These are phyloP conservation scores for Orchestes rusci DNA, from an alignment of 2,888 invertebrate genomes.

Conservation along the genomic window DNA sequence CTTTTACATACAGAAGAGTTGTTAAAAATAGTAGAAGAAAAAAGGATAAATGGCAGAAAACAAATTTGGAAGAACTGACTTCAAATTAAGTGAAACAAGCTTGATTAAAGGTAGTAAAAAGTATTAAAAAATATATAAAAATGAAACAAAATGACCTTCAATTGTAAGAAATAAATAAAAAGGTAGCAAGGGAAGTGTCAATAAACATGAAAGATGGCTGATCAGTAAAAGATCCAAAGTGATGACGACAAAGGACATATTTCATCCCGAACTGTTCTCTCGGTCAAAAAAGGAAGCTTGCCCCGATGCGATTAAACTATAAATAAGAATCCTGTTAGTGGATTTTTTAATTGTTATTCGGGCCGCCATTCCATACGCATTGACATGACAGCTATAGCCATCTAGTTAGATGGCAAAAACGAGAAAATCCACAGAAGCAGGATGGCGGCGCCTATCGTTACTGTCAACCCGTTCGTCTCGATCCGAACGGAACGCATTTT, in stretches of 20 bases:
- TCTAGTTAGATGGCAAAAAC: conserved; percentile 37
- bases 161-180: too few relatives aligned
- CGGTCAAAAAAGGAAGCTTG: conserved; percentile 18
- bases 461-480: conserved; percentile 30
- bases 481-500: conserved; percentile 5
- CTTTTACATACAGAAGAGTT: too few relatives aligned
- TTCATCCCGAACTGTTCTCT: conserved; percentile 3
- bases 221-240: too few relatives aligned
- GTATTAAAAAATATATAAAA: too few relatives aligned
- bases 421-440: conserved; percentile 35
- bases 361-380: conserved; percentile 33
- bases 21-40: too few relatives aligned
- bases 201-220: too few relatives aligned
- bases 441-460: conserved; percentile 39
- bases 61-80: too few relatives aligned
- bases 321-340: conserved; percentile 39
- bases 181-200: too few relatives aligned
- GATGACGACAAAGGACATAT: conserved; percentile 6
- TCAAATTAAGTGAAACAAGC: too few relatives aligned
- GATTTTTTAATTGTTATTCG: conserved; percentile 38
- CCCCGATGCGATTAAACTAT: conserved; percentile 34
- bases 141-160: too few relatives aligned
- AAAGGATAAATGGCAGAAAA: too few relatives aligned
- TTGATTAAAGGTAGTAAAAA: too few relatives aligned
- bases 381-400: conserved; percentile 37